These are phyloP conservation scores for Hemitrygon akajei DNA, from an alignment of 2,797 vertebrate species.

Conservation along the genomic window DNA sequence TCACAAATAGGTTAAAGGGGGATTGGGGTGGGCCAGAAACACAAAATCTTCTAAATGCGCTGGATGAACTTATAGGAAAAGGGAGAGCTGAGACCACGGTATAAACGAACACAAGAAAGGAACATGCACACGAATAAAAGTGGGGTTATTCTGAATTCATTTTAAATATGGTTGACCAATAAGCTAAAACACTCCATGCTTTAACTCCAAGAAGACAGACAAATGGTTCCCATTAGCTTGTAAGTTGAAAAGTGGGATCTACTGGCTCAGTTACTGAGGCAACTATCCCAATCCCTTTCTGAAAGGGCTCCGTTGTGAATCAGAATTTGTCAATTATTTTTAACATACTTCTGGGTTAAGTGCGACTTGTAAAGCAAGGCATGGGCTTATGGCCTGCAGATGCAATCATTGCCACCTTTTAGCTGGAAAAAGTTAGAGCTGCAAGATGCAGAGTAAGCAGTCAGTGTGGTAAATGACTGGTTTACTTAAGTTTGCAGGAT, in stretches of 20 bases:
- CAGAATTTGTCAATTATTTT: not conserved
- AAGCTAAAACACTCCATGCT: too few species aligned
- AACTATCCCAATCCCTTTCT: not conserved
- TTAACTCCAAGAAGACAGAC: not conserved
- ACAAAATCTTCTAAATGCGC: not conserved
- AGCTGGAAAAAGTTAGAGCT: not conserved
- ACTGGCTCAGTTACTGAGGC: not conserved
- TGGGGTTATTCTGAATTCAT: not conserved
- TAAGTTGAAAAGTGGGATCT: not conserved
- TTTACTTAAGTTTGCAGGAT: not conserved
- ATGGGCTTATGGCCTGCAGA: not conserved
- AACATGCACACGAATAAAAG: not conserved
- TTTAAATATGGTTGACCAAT: not conserved
- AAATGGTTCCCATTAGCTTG: not conserved
- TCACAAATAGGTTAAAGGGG: not conserved
- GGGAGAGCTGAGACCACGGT: not conserved
- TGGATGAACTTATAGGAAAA: not conserved
- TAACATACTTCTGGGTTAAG: not conserved
- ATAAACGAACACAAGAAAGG: not conserved
- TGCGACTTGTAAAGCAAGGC: not conserved
- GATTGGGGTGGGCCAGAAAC: not conserved
- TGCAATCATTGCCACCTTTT: not conserved
- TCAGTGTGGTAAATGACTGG: not conserved
- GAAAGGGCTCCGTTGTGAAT: not conserved
- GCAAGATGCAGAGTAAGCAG: not conserved